Evolutionary conservation across 2,797 vertebrate genomes (phyloP), one percentile per base, ranked within the genome.

Genomic region (Sitta carolinensis): DNA sequence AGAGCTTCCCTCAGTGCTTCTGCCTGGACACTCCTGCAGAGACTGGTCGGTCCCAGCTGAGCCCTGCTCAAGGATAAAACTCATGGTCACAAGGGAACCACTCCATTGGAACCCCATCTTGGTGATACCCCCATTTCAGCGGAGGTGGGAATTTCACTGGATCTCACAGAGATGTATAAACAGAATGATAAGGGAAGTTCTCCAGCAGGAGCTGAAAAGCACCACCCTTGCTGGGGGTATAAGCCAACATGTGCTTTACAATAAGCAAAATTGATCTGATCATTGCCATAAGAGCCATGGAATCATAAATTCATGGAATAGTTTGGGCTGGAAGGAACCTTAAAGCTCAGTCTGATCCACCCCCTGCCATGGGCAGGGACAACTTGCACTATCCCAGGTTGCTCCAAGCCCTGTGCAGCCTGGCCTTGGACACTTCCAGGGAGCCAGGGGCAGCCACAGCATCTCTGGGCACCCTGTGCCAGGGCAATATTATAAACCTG

Each of bases 261-360:
- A 42, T 25, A n/a, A 19, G 17, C 17, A 75, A 57, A 83, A 82
- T 1, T 40, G 29, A 30, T 45, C 22, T 52, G 29, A 32, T 76
- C 2, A 0, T 58, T 90, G 47, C 55, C 8, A 0, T 34, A 47
- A 64, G 59, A 72, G 32, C 11, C 29, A 34, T 1, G 11, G 43
- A 57, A 63, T 43, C 21, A 34, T 17, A 18, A 59, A 66, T 48
- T 54, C 16, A 17, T 12, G 23, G 73, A 42, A 21, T 48, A 21
- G 30, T 42, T 78, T 78, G 47, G 13, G 47, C 47, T 29, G 59
- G 47, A 59, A 59, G 13, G 26, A 5, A 32, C 7, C 9, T 52
- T 11, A 54, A 54, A 66, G 21, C 5, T 1, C 47, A 59, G 0
- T 40, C 40, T 0, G 0, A 45, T 0, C 45, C 30, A 58, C 1